Evolutionary conservation across 2,113 vertebrate species (phyloP).

Genomic region (Eurypyga helias): DNA sequence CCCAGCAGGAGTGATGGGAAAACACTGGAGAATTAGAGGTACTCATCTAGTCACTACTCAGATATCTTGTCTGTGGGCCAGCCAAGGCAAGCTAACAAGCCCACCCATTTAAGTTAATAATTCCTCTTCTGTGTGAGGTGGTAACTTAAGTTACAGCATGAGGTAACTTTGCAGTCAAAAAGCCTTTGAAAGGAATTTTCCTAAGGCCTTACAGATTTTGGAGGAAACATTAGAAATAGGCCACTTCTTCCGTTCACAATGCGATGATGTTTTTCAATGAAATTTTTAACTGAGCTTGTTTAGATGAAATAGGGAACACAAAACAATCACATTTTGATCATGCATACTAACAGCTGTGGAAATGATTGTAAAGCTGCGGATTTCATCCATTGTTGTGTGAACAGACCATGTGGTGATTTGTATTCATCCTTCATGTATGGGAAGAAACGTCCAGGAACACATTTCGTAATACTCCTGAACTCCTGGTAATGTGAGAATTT

Average conservation of each 20-base stretch:
- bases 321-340: background rate
- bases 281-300: background rate
- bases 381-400: background rate
- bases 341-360: background rate
- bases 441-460: background rate
- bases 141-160: background rate
- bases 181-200: background rate
- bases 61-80: background rate
- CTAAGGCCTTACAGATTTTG: background rate
- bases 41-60: background rate
- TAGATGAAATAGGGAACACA: background rate
- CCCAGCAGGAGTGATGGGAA: conserved; percentile 10
- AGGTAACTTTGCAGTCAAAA: background rate
- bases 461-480: background rate
- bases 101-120: background rate
- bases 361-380: background rate
- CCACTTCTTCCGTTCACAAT: background rate
- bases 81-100: background rate
- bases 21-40: background rate
- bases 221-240: background rate
- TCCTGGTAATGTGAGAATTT: background rate
- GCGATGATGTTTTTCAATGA: background rate
- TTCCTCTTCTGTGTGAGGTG: background rate
- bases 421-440: background rate
- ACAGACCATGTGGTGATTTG: background rate